Evolutionary conservation across 2,797 vertebrate genomes (phyloP).

Genomic region (Cheirogaleus major): DNA sequence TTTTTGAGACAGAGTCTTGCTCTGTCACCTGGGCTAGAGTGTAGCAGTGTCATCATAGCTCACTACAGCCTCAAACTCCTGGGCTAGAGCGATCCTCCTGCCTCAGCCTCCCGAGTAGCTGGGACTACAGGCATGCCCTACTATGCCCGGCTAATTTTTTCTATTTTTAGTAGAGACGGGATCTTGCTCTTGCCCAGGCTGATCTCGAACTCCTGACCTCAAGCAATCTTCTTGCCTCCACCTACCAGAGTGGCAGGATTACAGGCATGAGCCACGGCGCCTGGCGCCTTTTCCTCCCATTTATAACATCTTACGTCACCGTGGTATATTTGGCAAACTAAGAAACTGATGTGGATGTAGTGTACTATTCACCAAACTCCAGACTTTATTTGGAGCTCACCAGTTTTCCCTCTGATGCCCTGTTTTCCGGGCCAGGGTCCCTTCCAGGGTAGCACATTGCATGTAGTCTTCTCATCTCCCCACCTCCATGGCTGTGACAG

Average conservation of each 20-base stretch:
- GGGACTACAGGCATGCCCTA: not conserved
- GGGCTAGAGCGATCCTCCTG: not conserved
- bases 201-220: not conserved
- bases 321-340: not conserved
- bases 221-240: not conserved
- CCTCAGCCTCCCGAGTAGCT: not conserved
- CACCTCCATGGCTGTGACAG: not conserved
- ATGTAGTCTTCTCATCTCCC: no score
- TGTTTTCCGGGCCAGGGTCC: not conserved
- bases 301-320: not conserved
- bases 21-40: not conserved
- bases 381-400: not conserved
- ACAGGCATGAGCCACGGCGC: not conserved
- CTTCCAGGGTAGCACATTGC: accelerated
- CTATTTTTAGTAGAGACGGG: no score
- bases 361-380: not conserved
- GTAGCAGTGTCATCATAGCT: not conserved
- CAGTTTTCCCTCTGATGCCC: not conserved
- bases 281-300: not conserved
- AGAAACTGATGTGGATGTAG: not conserved
- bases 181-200: not conserved
- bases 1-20: not conserved
- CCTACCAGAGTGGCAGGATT: not conserved
- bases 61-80: not conserved
- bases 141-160: no score